Percentiles rank a stretch among this genome's conserved stretches.
These are phyloP conservation scores for Corapipo altera DNA, from an alignment of 2,113 vertebrate genomes.

Conservation along the genomic window DNA sequence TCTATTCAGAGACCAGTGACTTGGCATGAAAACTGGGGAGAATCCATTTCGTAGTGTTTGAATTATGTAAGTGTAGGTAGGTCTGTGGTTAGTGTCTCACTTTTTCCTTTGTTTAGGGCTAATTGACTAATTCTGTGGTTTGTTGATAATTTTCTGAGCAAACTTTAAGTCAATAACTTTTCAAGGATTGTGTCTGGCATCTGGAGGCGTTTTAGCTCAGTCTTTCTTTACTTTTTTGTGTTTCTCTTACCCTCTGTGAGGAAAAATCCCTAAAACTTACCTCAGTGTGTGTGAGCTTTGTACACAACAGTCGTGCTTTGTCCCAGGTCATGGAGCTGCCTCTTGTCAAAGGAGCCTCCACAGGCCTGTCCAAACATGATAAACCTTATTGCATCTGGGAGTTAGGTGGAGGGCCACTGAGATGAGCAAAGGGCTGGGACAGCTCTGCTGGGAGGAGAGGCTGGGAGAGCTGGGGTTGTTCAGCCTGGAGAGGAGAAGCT, in stretches of 20 bases:
- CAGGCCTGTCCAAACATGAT: background rate
- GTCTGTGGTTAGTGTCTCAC: background rate
- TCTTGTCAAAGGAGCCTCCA: background rate
- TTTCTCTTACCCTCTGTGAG: background rate
- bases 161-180: background rate
- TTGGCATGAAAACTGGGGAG: background rate
- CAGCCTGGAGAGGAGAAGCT: background rate
- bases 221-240: background rate
- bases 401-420: background rate
- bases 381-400: background rate
- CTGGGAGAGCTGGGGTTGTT: background rate
- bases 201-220: background rate
- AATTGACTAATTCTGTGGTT: background rate
- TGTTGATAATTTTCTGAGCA: background rate
- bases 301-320: background rate
- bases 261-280: background rate
- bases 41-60: background rate
- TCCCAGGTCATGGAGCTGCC: background rate
- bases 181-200: background rate
- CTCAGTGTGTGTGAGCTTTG: fast-evolving
- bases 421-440: background rate
- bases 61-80: background rate
- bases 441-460: background rate
- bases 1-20: background rate
- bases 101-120: background rate